These are phyloP conservation scores for Paracanthobrama guichenoti DNA, from an alignment of 2,113 vertebrate genomes.

Conservation along the genomic window DNA sequence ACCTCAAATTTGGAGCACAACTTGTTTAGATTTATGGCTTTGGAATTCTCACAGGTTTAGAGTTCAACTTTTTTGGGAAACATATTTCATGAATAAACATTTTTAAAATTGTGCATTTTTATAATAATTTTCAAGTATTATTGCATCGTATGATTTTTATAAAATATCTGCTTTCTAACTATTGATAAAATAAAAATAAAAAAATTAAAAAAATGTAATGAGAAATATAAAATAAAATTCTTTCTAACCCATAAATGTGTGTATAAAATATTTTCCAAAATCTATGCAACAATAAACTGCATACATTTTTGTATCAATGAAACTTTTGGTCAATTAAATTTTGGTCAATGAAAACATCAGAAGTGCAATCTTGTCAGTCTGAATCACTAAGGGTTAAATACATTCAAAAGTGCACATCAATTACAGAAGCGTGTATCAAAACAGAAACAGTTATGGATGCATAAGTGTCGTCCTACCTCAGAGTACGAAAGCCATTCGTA, in stretches of 20 bases:
- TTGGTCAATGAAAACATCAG: not conserved
- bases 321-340: too few species aligned
- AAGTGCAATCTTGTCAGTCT: not conserved
- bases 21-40: too few species aligned
- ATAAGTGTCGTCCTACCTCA: slow-evolving; percentile 74
- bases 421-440: not conserved
- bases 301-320: not conserved
- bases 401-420: not conserved
- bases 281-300: not conserved
- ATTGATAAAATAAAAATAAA: not conserved
- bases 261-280: too few species aligned
- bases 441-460: not conserved
- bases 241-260: not conserved
- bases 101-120: too few species aligned
- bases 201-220: not conserved
- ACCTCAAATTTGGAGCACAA: too few species aligned
- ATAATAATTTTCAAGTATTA: not conserved
- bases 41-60: too few species aligned
- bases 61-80: too few species aligned
- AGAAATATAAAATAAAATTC: not conserved
- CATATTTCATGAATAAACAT: too few species aligned
- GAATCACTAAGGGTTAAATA: not conserved
- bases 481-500: slow-evolving; percentile 92
- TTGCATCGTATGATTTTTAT: not conserved
- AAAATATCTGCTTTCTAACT: too few species aligned